A percentile compares a stretch with the other conserved stretches of the same genome.
Conservation (phyloP, 2,113 vertebrate species). For the Bungarus multicinctus region DNA sequence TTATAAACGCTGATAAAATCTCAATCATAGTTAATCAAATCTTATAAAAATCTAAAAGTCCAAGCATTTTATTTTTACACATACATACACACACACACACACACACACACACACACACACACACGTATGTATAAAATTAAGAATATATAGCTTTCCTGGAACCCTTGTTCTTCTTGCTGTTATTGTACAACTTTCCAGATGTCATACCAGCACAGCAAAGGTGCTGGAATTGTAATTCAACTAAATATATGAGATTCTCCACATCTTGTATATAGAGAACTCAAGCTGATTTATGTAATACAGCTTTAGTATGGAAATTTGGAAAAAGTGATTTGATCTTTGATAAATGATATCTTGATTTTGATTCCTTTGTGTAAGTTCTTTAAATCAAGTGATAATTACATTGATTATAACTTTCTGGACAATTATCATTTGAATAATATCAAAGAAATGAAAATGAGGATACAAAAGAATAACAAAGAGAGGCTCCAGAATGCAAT, state of each 20-base stretch:
- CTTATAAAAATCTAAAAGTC: background rate
- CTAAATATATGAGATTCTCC: background rate
- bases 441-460: constrained; percentile 29
- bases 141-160: background rate
- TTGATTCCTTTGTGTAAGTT: background rate
- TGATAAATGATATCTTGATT: constrained; percentile 23
- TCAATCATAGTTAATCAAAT: background rate
- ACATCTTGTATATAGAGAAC: constrained; percentile 8
- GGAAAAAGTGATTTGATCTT: background rate
- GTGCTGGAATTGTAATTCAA: background rate
- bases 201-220: background rate
- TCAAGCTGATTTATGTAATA: background rate
- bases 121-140: background rate
- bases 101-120: too few relatives aligned
- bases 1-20: background rate
- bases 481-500: background rate
- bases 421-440: constrained; percentile 25
- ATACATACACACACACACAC: too few relatives aligned
- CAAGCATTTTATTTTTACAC: background rate
- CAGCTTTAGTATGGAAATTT: background rate
- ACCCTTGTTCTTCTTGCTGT: background rate
- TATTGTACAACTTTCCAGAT: background rate
- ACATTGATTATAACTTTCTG: constrained; percentile 21
- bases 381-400: background rate
- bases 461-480: background rate